phyloP scores from a whole-genome alignment of 2,797 vertebrate species.

The Dicrostonyx torquatus region DNA sequence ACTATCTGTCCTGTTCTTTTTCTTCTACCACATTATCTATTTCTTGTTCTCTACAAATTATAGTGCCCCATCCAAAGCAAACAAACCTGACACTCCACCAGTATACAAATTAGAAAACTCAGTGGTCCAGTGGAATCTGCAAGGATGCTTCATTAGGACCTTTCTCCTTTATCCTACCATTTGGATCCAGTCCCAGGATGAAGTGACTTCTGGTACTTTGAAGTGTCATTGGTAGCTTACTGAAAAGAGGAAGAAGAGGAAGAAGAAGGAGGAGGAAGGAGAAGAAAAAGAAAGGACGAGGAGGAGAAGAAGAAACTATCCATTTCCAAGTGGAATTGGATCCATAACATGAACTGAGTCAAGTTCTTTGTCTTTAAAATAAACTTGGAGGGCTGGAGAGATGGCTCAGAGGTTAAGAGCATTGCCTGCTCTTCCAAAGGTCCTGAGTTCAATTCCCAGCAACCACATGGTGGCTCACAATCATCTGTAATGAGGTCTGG shows the following conservation, averaged over 20 bases:
- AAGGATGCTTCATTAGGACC: neutral
- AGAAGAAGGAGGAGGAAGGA: no score
- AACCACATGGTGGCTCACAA: no score
- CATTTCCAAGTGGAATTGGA: neutral
- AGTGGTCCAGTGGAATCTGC: neutral
- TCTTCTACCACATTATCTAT: neutral
- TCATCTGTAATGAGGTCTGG: no score
- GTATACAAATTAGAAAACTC: neutral
- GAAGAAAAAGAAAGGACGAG: no score
- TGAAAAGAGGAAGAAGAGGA: no score
- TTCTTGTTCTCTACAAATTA: neutral
- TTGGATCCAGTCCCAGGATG: neutral
- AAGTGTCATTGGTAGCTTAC: constrained; percentile 17
- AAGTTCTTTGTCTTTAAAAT: constrained; percentile 11
- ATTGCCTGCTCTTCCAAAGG: no score
- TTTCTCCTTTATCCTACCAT: neutral
- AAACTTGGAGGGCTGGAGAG: no score
- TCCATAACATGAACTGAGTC: neutral
- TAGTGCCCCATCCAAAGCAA: neutral
- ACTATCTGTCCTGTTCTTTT: neutral
- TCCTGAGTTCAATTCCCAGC: no score
- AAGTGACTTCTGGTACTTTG: neutral
- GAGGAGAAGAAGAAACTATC: no score
- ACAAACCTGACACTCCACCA: neutral
- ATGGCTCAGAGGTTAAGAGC: no score